Evolutionary conservation across 2,888 invertebrate species (phyloP).

Genomic region (Drosophila limbata): DNA sequence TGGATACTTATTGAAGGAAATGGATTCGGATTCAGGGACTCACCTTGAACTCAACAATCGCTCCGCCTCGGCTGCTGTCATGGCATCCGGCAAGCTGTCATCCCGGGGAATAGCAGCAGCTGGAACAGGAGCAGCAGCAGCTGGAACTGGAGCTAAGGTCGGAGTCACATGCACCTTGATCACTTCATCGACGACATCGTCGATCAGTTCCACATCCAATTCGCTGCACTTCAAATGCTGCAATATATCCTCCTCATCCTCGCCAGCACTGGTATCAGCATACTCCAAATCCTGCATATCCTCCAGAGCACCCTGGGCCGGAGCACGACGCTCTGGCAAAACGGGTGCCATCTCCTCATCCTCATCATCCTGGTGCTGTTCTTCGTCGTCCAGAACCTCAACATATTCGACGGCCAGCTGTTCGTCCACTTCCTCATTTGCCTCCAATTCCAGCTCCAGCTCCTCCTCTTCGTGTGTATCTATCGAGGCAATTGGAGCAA

Average conservation of each 20-base stretch:
- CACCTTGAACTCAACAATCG: slow-evolving; percentile 94
- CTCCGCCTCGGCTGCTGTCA: slow-evolving; percentile 96
- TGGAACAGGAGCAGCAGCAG: not conserved
- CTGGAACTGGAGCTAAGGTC: not conserved
- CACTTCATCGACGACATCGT: slow-evolving; percentile 61
- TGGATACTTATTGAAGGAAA: not conserved
- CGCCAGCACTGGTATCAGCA: slow-evolving; percentile 87
- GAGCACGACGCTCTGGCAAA: slow-evolving; percentile 62
- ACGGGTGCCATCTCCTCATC: slow-evolving; percentile 57
- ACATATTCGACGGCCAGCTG: slow-evolving; percentile 61
- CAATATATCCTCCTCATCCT: slow-evolving; percentile 85
- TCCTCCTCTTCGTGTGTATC: slow-evolving; percentile 83
- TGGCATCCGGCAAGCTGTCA: slow-evolving; percentile 86
- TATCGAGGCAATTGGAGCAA: slow-evolving; percentile 82
- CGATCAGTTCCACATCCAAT: slow-evolving; percentile 85
- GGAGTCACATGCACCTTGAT: slow-evolving; percentile 50
- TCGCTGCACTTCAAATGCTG: slow-evolving; percentile 84
- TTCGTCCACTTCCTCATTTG: slow-evolving; percentile 55
- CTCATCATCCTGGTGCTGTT: slow-evolving; percentile 33
- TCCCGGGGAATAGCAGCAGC: slow-evolving; percentile 63
- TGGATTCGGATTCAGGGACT: slow-evolving; percentile 70
- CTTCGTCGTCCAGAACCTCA: slow-evolving; percentile 18
- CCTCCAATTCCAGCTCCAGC: slow-evolving; percentile 35
- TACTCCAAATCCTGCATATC: slow-evolving; percentile 87
- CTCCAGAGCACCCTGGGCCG: slow-evolving; percentile 86